Conservation (phyloP, 92 coral and sea anemone genomes). For the Chrysogorgia sp. region DNA sequence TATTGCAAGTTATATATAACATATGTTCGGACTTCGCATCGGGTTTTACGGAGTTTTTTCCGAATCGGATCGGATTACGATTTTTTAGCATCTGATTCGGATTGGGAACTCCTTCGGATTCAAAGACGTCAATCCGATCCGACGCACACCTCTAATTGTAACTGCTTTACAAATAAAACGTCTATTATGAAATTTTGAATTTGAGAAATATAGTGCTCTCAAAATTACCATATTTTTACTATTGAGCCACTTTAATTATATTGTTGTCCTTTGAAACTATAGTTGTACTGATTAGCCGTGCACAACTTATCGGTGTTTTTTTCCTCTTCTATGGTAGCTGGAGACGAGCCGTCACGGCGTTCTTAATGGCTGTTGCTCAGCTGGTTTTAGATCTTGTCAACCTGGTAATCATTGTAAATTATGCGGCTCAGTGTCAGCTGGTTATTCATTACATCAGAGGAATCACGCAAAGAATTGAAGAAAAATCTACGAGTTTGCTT, state of each 20-base stretch:
- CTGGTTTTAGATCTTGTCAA: constrained; percentile 72
- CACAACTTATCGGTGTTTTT: not conserved
- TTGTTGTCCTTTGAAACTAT: not conserved
- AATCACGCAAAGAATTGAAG: constrained; percentile 82
- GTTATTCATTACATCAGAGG: constrained; percentile 79
- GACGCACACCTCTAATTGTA: too few relatives aligned
- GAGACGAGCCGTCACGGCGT: constrained; percentile 58
- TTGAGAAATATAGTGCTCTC: not conserved
- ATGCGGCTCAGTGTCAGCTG: constrained; percentile 89
- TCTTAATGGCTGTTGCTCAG: constrained; percentile 78
- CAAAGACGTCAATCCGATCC: too few relatives aligned
- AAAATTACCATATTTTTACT: not conserved
- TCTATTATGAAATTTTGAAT: too few relatives aligned
- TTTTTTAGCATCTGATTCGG: too few relatives aligned
- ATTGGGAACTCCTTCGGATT: too few relatives aligned
- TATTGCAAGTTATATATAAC: too few relatives aligned
- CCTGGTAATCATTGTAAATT: constrained; percentile 76
- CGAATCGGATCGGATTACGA: too few relatives aligned
- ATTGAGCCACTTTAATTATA: not conserved
- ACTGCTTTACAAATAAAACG: too few relatives aligned
- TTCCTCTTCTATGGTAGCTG: constrained; percentile 34
- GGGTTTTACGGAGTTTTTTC: too few relatives aligned
- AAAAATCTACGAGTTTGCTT: constrained; percentile 74
- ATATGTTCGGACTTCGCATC: too few relatives aligned
- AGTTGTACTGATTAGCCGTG: too few relatives aligned